Percentiles rank a stretch among this genome's conserved stretches.
These are phyloP conservation scores for Tenthredo mesomela DNA, from an alignment of 2,888 invertebrate species.

Conservation along the genomic window DNA sequence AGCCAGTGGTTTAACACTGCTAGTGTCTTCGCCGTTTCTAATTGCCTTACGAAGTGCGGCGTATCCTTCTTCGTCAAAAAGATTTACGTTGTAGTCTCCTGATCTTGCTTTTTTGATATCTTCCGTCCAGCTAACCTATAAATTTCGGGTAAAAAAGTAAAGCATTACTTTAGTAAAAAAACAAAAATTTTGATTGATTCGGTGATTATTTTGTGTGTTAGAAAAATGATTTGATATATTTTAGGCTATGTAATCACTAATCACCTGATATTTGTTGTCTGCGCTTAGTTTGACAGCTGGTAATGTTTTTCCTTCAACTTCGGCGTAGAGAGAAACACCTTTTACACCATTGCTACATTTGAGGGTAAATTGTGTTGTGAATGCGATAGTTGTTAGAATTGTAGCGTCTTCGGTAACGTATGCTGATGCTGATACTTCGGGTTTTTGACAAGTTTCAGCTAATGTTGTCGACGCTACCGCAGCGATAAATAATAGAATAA, in stretches of 20 bases:
- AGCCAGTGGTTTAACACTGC: slow-evolving; percentile 85
- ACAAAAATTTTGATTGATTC: too few relatives aligned
- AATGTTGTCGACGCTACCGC: slow-evolving; percentile 56
- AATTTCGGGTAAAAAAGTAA: slow-evolving; percentile 52
- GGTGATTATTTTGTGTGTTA: background rate
- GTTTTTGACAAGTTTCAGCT: slow-evolving; percentile 80
- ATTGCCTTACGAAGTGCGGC: slow-evolving; percentile 91
- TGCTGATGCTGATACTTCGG: slow-evolving; percentile 86
- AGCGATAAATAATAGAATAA: slow-evolving; percentile 12
- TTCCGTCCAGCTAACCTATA: slow-evolving; percentile 95
- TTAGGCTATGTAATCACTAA: slow-evolving; percentile 61
- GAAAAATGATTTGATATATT: background rate
- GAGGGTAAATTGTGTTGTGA: slow-evolving; percentile 93
- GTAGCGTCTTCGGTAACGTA: slow-evolving; percentile 97
- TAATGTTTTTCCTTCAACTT: slow-evolving; percentile 91
- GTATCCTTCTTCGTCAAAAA: slow-evolving; percentile 96
- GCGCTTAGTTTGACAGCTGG: slow-evolving; percentile 89
- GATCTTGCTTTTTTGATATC: slow-evolving; percentile 90
- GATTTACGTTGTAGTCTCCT: slow-evolving; percentile 88
- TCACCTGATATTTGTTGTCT: slow-evolving; percentile 92
- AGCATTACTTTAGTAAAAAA: background rate
- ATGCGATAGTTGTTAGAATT: slow-evolving; percentile 93
- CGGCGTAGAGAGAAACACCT: slow-evolving; percentile 91
- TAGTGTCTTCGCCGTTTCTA: slow-evolving; percentile 85
- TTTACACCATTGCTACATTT: slow-evolving; percentile 86